These are phyloP conservation scores for Zaprionus africanus DNA, from an alignment of 1,140 invertebrate genomes.

Conservation along the genomic window DNA sequence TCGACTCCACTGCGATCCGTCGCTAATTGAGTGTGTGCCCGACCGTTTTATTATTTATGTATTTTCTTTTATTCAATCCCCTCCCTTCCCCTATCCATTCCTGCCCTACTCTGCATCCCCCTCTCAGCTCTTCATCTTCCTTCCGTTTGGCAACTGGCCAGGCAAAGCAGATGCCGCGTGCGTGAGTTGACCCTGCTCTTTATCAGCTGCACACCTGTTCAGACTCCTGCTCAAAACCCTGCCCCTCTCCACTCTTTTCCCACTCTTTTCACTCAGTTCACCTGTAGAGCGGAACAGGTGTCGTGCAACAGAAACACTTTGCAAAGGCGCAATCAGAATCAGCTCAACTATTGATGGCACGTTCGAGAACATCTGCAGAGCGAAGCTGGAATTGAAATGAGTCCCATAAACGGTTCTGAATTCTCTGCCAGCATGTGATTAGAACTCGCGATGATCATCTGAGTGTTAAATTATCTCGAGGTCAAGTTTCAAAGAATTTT, in stretches of 20 bases:
- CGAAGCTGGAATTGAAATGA: too few relatives aligned
- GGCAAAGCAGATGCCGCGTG: slow-evolving; percentile 31
- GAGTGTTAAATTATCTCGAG: too few relatives aligned
- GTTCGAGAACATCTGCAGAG: neutral
- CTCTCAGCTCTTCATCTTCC: neutral
- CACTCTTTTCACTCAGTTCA: neutral
- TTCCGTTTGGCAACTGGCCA: slow-evolving; percentile 34
- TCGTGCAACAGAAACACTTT: neutral
- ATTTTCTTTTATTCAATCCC: slow-evolving; percentile 26
- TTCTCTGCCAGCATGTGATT: too few relatives aligned
- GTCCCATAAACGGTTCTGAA: too few relatives aligned
- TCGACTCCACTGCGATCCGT: slow-evolving; percentile 29
- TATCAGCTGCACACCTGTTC: slow-evolving; percentile 1
- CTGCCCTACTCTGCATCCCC: neutral
- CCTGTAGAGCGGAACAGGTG: neutral
- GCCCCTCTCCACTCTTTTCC: neutral
- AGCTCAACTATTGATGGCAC: neutral
- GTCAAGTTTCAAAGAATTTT: too few relatives aligned
- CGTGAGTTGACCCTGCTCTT: too few relatives aligned
- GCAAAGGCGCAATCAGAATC: neutral
- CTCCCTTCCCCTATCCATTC: neutral
- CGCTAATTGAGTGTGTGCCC: slow-evolving; percentile 53
- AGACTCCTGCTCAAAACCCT: neutral
- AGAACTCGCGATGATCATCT: too few relatives aligned
- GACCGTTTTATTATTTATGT: slow-evolving; percentile 59